phyloP scores from a whole-genome alignment of 2,797 vertebrate genomes.

The Arremon aurantiirostris region DNA sequence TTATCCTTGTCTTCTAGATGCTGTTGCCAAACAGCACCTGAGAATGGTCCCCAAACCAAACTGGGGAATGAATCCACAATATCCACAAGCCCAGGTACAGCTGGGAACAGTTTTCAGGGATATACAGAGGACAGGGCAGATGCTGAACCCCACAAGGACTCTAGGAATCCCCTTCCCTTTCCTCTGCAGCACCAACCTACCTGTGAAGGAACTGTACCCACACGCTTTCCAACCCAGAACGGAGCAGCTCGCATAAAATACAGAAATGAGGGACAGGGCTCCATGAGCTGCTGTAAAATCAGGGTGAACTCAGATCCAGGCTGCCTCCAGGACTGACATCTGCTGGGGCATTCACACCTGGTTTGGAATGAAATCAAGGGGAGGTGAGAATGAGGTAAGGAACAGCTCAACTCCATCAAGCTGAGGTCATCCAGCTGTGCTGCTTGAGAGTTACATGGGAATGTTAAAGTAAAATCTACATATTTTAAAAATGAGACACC shows the following conservation, averaged over 20 bases:
- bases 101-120: neutral
- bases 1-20: neutral
- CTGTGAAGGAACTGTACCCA: neutral
- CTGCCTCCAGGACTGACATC: neutral
- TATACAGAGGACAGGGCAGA: neutral
- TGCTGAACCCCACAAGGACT: neutral
- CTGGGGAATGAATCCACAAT: neutral
- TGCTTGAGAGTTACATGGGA: neutral
- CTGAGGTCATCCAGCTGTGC: neutral
- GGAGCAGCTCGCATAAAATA: fast-evolving
- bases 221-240: neutral
- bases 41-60: neutral
- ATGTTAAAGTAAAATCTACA: neutral
- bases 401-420: neutral
- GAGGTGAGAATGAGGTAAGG: neutral
- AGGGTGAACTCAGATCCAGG: neutral
- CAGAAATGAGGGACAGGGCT: neutral
- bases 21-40: neutral
- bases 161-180: neutral
- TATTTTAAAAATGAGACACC: neutral
- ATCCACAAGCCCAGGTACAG: neutral
- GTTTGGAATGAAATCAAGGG: neutral
- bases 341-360: neutral
- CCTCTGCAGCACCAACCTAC: neutral
- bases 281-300: neutral